Evolutionary conservation across 2,797 vertebrate genomes (phyloP).

Genomic region (Brachyalestes nurse): DNA sequence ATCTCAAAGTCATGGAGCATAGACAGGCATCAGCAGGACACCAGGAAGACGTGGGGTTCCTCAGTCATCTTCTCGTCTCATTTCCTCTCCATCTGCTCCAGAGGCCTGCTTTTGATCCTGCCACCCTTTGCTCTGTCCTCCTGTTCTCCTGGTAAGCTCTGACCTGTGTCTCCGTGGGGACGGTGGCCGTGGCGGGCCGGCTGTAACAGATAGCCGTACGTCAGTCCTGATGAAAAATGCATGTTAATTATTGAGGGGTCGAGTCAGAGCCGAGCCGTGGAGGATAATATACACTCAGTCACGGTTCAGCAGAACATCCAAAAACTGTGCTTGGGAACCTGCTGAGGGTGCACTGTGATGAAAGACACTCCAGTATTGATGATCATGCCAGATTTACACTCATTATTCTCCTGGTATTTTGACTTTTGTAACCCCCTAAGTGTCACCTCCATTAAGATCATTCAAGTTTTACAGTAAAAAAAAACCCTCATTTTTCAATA

Average conservation of each 20-base stretch:
- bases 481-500: too few species aligned
- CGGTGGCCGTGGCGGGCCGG: constrained; percentile 31
- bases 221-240: constrained; percentile 75
- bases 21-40: not conserved
- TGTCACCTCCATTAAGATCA: too few species aligned
- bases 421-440: too few species aligned
- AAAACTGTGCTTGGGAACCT: not conserved
- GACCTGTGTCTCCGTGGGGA: constrained; percentile 33
- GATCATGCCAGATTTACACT: too few species aligned
- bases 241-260: constrained; percentile 71
- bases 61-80: not conserved
- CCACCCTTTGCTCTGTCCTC: not conserved
- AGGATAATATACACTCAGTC: constrained; percentile 65
- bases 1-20: not conserved
- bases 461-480: too few species aligned
- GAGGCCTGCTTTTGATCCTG: not conserved
- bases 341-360: not conserved
- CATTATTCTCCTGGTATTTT: too few species aligned
- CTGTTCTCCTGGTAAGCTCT: constrained; percentile 35
- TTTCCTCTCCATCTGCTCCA: not conserved
- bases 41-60: not conserved
- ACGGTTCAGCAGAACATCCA: constrained; percentile 1
- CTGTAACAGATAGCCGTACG: constrained; percentile 73
- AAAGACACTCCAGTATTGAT: constrained; percentile 1
- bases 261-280: constrained; percentile 74